These are phyloP conservation scores for Epizoanthus stellaris DNA, from an alignment of 92 coral and sea anemone genomes.

Conservation along the genomic window DNA sequence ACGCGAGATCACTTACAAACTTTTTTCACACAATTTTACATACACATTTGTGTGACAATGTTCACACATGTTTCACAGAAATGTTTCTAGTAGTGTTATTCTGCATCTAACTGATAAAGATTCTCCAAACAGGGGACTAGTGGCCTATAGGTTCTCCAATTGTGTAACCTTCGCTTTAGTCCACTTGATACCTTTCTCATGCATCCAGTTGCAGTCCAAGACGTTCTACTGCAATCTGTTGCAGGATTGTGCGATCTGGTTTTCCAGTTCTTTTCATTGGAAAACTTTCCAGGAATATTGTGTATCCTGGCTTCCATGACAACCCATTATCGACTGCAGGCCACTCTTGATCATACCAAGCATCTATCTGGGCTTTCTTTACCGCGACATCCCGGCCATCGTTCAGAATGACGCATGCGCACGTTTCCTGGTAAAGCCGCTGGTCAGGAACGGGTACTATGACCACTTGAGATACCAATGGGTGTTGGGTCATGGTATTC, in stretches of 20 bases:
- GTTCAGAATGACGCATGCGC: slow-evolving; percentile 3
- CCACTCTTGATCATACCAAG: slow-evolving; percentile 1
- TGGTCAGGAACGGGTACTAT: slow-evolving; percentile 38
- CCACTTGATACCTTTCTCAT: too few relatives aligned
- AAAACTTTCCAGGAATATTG: neutral
- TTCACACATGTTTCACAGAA: too few relatives aligned
- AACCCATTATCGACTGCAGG: slow-evolving; percentile 3
- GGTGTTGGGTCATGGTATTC: slow-evolving; percentile 32
- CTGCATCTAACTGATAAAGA: too few relatives aligned
- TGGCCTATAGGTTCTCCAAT: too few relatives aligned
- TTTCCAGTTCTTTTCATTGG: neutral
- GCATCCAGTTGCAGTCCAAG: neutral
- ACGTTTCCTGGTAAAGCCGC: slow-evolving; percentile 36
- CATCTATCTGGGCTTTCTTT: slow-evolving; percentile 26
- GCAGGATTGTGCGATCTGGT: neutral
- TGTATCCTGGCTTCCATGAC: slow-evolving; percentile 7
- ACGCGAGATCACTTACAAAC: too few relatives aligned
- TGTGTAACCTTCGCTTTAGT: too few relatives aligned
- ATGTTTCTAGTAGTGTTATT: too few relatives aligned
- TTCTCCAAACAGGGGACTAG: too few relatives aligned
- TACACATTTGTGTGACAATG: too few relatives aligned
- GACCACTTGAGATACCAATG: neutral
- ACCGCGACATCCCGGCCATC: neutral
- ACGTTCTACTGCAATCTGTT: neutral
- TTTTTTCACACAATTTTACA: too few relatives aligned